Percentiles rank a stretch among this genome's conserved stretches.
phyloP scores from a whole-genome alignment of 2,113 vertebrate species.

The Mus pahari region DNA sequence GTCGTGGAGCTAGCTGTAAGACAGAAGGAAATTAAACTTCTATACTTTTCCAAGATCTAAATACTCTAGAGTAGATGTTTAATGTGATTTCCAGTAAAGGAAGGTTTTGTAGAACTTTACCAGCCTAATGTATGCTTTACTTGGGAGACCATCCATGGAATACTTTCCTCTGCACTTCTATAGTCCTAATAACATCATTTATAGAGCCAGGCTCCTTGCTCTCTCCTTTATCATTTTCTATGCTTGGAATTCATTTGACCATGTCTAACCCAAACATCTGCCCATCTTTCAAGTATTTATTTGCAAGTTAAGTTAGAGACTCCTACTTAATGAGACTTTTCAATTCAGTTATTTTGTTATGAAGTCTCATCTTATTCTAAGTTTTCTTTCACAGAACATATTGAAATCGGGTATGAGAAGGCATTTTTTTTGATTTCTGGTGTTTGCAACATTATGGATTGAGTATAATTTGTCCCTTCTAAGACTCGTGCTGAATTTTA shows the following conservation, averaged over 20 bases:
- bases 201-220: background rate
- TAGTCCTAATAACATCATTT: background rate
- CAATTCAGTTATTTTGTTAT: background rate
- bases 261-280: background rate
- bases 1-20: background rate
- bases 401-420: background rate
- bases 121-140: background rate
- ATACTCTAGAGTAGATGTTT: background rate
- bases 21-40: background rate
- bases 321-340: background rate
- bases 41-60: background rate
- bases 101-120: background rate
- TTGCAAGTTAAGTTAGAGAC: background rate
- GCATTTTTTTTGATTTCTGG: background rate
- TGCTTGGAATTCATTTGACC: background rate
- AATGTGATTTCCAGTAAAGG: background rate
- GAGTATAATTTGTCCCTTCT: background rate
- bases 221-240: background rate
- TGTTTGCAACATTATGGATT: background rate
- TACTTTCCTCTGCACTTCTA: background rate
- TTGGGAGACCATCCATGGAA: background rate
- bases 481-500: background rate
- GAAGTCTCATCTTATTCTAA: background rate
- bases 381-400: background rate
- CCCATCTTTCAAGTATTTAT: background rate